Percentiles rank a stretch among this genome's conserved stretches.
phyloP scores from a whole-genome alignment of 2,888 invertebrate genomes.

The Mayetiola destructor region DNA sequence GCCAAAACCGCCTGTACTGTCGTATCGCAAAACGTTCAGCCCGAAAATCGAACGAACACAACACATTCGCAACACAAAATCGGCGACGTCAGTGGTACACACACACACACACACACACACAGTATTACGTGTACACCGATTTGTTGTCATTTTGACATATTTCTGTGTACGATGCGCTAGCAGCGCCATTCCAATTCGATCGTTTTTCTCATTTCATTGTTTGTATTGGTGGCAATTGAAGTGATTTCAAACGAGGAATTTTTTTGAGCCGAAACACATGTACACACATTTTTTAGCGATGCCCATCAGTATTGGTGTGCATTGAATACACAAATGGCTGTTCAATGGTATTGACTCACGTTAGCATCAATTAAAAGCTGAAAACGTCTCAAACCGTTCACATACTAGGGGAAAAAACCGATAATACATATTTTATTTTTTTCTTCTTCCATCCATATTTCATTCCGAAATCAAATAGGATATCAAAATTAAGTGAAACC shows the following conservation, averaged over 20 bases:
- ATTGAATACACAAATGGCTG: slow-evolving; percentile 7
- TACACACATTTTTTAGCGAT: too few species aligned
- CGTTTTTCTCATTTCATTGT: too few species aligned
- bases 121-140: slow-evolving; percentile 5
- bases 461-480: too few species aligned
- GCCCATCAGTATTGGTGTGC: too few species aligned
- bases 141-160: slow-evolving; percentile 11
- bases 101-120: background rate
- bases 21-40: background rate
- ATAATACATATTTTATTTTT: too few species aligned
- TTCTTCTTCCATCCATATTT: too few species aligned
- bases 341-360: slow-evolving; percentile 2
- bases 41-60: background rate
- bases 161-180: background rate
- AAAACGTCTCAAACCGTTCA: slow-evolving; percentile 1
- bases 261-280: too few species aligned
- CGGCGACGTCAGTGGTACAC: background rate
- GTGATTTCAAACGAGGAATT: too few species aligned
- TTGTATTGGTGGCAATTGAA: too few species aligned
- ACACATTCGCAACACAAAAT: background rate
- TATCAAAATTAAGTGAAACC: too few species aligned
- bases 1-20: too few species aligned
- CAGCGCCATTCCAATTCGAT: background rate
- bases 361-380: slow-evolving; percentile 10
- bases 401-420: too few species aligned